Base-by-base conservation (phyloP, 37 sponge, comb jelly and placozoan genomes). In the Ephydatia muelleri region DNA sequence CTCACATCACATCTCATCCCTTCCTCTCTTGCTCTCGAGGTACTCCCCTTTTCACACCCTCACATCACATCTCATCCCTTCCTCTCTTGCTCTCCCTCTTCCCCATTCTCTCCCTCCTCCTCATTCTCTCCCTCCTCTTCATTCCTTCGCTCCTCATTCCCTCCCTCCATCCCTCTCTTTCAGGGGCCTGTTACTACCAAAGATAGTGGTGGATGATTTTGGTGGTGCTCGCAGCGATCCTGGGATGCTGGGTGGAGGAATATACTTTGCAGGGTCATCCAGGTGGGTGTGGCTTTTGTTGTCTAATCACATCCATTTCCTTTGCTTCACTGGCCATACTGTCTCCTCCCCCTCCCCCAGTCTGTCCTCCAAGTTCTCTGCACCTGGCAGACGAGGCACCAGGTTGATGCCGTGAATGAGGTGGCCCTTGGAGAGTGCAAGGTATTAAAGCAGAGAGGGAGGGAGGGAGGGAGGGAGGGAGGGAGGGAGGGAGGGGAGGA, bases 251-350 rank as follows among this genome's bases (percentile, higher is more conserved):
- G 99, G 99, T 2, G 22, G 81, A 76, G 99, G 97, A 12, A 91
- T 99, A 38, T 99, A 99, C 91, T 99, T 99, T 86, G 97, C 99
- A 39, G 80, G 79, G 47, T 87, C 89, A 26, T 79, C 96, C 66
- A 97, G 93, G 97, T 96, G 65, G 65, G 70, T 80, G 57, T 57
- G 57, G 57, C 57, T 57, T 57, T 57, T 57, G n/a, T 57, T 19
- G 57, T 57, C 57, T 1, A 57, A 57, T 21, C 57, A 57, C 57
- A 32, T 19, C 72, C 28, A 0, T 80, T 72, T 19, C 23, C 57
- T 57, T 14, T 57, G 57, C 57, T 57, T 57, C 57, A 19, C 57
- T 11, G 57, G 57, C 57, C 12, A 57, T 80, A 81, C 65, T 49
- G 0, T 81, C n/a, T 78, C 31, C 26, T 23, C 48, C 57, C 40